A percentile compares a stretch with the other conserved stretches of the same genome.
Evolutionary conservation across 2,888 invertebrate genomes (phyloP).

Genomic region (Dynastes grantii): DNA sequence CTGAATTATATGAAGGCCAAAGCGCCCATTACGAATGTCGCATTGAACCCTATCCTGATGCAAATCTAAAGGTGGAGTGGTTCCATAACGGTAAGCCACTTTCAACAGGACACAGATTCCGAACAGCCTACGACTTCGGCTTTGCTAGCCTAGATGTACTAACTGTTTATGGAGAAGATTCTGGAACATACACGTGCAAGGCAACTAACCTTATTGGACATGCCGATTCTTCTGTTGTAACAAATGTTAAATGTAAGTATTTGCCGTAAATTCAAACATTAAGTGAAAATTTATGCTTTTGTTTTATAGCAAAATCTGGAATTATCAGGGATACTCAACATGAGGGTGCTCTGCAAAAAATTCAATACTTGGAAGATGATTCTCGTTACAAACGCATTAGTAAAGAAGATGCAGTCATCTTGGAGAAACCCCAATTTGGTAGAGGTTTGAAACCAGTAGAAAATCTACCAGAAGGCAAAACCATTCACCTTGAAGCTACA

Average conservation of each 20-base stretch:
- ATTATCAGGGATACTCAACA: conserved; percentile 94
- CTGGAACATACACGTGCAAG: conserved; percentile 91
- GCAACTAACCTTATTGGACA: conserved; percentile 90
- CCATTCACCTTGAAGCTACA: conserved; percentile 94
- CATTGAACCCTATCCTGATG: conserved; percentile 93
- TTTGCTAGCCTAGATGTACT: conserved; percentile 96
- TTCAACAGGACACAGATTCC: conserved; percentile 90
- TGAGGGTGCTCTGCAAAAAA: conserved; percentile 92
- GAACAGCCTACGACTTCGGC: conserved; percentile 96
- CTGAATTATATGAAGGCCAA: conserved; percentile 88
- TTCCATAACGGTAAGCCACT: conserved; percentile 93
- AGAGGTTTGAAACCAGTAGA: conserved; percentile 89
- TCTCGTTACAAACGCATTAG: conserved; percentile 82
- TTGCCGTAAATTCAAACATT: neutral
- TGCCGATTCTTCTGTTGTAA: conserved; percentile 85
- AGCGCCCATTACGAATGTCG: conserved; percentile 95
- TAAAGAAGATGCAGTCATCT: conserved; percentile 82
- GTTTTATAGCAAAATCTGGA: conserved; percentile 80
- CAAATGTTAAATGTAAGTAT: conserved; percentile 85
- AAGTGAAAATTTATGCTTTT: neutral
- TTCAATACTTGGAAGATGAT: conserved; percentile 91
- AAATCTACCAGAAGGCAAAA: conserved; percentile 88
- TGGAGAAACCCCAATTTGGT: conserved; percentile 92
- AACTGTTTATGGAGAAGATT: conserved; percentile 94
- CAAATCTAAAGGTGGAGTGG: conserved; percentile 93